A percentile compares a stretch with the other conserved stretches of the same genome.
phyloP scores from a whole-genome alignment of 2,113 vertebrate species.

The Anthoscopus minutus region DNA sequence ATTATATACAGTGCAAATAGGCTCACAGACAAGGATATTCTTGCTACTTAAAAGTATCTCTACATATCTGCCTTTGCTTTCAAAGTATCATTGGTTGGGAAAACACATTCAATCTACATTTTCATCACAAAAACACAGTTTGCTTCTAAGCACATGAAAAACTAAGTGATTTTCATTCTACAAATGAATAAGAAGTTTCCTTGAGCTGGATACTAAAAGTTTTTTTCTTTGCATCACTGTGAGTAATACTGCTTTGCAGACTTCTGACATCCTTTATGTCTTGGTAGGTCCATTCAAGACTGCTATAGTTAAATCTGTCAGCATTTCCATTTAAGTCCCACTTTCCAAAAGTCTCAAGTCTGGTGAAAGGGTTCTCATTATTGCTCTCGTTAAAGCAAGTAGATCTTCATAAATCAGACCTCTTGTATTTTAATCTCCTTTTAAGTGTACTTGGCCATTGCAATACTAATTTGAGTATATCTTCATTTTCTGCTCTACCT shows the following conservation, averaged over 20 bases:
- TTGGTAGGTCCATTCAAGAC: not conserved
- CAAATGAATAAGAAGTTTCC: not conserved
- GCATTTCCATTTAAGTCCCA: not conserved
- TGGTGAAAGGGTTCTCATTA: not conserved
- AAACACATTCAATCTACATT: not conserved
- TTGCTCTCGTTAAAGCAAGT: not conserved
- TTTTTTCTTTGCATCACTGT: not conserved
- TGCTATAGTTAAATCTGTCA: not conserved
- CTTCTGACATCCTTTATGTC: not conserved
- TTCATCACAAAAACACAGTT: not conserved
- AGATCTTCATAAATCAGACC: not conserved
- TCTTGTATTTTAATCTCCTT: not conserved
- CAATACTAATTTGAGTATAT: not conserved
- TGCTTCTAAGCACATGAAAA: not conserved
- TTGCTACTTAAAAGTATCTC: not conserved
- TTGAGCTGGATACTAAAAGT: not conserved
- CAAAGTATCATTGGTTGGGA: not conserved
- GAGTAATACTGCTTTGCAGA: not conserved
- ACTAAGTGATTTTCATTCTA: not conserved
- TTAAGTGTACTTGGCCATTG: not conserved
- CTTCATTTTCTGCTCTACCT: not conserved
- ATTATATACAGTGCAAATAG: not conserved
- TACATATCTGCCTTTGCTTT: not conserved
- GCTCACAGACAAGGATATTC: not conserved
- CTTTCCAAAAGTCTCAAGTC: not conserved